Evolutionary conservation across 1,140 invertebrate species (phyloP), one percentile per base, ranked within the genome.

Genomic region (Neuroterus valhalla): DNA sequence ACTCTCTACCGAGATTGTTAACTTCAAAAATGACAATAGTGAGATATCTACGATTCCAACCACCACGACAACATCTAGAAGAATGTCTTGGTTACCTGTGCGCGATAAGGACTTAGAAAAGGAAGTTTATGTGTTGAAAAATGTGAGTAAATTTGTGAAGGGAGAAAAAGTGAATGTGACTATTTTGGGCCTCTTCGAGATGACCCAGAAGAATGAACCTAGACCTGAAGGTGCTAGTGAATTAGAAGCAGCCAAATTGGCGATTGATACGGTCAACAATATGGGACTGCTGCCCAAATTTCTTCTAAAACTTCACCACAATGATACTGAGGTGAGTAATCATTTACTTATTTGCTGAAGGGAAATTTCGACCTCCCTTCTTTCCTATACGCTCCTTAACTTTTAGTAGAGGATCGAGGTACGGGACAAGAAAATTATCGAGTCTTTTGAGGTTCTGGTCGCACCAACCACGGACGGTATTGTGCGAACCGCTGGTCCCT

Each of bases 291-390:
- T 96, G 21, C 92, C 93, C 0, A 94, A 93, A 23, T 96, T 96
- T 82, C 91, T 89, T 42, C 89, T 97, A 43, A 91, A 93, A 72
- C 91, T 96, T 62, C 90, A 95, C 75, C 93, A 93, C 81, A 96
- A 96, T 82, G 95, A 97, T 82, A 96, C 95, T 1, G 93, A 95
- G 94, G 96, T 96, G 91, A 88, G 88, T 45, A 69, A 69, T 14
- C n/a, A 66, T 55, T 52, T 43, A 42, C 19, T 23, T 12, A 23
- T 70, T 43, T 68, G 38, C n/a, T 38, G 21, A 23, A 15, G 10
- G 2, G 2, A 38, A n/a, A 12, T 46, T 46, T 46, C 17, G 3
- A 46, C 3, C 5, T 46, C 14, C 5, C 12, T 46, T 46, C 1
- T n/a, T n/a, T n/a, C n/a, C n/a, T n/a, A n/a, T n/a, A n/a, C n/a